A percentile compares a stretch with the other conserved stretches of the same genome.
Conservation (phyloP, 2,113 vertebrate species). For the Trematomus loennbergii region DNA sequence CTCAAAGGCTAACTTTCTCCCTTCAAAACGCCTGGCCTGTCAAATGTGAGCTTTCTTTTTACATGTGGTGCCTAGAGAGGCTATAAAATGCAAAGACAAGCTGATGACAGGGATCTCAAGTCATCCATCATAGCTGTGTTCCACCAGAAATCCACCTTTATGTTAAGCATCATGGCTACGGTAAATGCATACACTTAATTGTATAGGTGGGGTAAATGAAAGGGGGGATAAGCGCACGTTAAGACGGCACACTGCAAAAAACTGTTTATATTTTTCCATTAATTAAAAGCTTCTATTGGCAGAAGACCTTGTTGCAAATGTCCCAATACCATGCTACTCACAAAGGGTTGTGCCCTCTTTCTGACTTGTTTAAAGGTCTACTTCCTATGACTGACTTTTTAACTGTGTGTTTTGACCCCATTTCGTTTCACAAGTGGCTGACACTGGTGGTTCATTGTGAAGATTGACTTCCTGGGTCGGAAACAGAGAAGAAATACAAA, state of each 20-base stretch:
- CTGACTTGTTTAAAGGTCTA: conserved; percentile 29
- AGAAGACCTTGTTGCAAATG: neutral
- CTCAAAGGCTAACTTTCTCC: conserved; percentile 61
- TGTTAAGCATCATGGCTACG: neutral
- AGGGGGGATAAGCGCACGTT: neutral
- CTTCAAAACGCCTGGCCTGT: conserved; percentile 35
- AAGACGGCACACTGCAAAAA: neutral
- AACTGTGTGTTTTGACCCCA: conserved; percentile 30
- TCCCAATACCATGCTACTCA: neutral
- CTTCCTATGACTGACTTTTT: conserved; percentile 33
- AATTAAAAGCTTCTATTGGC: neutral
- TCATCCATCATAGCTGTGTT: conserved; percentile 29
- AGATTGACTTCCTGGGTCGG: conserved; percentile 6
- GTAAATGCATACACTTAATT: neutral
- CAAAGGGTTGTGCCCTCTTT: conserved; percentile 19
- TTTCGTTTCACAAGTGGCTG: conserved; percentile 20
- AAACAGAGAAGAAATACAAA: conserved; percentile 5
- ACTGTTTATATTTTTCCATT: neutral
- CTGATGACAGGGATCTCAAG: conserved; percentile 51
- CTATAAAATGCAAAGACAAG: conserved; percentile 34
- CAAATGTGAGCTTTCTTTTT: conserved; percentile 35
- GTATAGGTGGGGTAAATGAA: conserved; percentile 4
- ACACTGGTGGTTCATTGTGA: neutral
- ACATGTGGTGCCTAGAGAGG: conserved; percentile 53
- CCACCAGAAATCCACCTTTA: conserved; percentile 20